A percentile compares a stretch with the other conserved stretches of the same genome.
These are phyloP conservation scores for Periphyllus acericola DNA, from an alignment of 2,888 invertebrate genomes.

Conservation along the genomic window DNA sequence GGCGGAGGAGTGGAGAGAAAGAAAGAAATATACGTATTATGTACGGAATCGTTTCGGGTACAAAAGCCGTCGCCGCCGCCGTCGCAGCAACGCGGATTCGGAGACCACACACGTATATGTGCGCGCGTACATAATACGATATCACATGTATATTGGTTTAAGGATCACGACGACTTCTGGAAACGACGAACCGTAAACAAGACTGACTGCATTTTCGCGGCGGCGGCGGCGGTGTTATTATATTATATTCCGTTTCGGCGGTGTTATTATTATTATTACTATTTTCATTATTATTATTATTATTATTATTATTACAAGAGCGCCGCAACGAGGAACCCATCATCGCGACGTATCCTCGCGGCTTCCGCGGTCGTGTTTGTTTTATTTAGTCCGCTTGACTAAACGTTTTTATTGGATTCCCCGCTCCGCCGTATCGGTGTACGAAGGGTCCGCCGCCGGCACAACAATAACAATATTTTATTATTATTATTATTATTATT, in stretches of 20 bases:
- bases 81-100: neutral
- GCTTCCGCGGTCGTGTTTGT: constrained; percentile 35
- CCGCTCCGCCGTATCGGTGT: neutral
- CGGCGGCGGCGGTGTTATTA: neutral
- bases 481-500: too few relatives aligned
- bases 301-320: neutral
- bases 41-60: neutral
- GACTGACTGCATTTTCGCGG: constrained; percentile 20
- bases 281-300: neutral
- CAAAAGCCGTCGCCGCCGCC: neutral
- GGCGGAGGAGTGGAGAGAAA: neutral
- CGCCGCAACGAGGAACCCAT: neutral
- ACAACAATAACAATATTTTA: constrained; percentile 26
- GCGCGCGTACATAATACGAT: neutral
- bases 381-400: constrained; percentile 60
- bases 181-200: constrained; percentile 36
- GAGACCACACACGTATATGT: neutral
- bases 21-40: neutral
- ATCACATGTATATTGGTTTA: neutral
- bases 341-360: neutral
- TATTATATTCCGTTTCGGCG: constrained; percentile 4
- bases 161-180: constrained; percentile 20
- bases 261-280: neutral
- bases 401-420: constrained; percentile 59
- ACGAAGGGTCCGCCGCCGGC: constrained; percentile 28